These are phyloP conservation scores for Eupelmus urozonus DNA, from an alignment of 2,888 invertebrate species.

Conservation along the genomic window DNA sequence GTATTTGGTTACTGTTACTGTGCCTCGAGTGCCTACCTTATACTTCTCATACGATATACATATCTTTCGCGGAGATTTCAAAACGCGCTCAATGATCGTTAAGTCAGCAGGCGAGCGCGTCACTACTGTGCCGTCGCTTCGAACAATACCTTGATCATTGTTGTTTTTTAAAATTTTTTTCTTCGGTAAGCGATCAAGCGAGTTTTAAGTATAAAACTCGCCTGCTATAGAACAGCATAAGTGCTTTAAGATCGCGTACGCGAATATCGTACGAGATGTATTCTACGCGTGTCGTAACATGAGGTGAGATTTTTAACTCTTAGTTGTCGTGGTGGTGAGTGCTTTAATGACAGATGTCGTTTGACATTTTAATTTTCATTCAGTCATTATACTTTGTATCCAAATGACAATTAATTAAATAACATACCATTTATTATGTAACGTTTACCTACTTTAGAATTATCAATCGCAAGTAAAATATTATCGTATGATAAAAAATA, in stretches of 20 bases:
- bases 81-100: constrained; percentile 4
- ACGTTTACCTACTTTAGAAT: too few species aligned
- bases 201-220: background rate
- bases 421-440: too few species aligned
- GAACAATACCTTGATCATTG: constrained; percentile 20
- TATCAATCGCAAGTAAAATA: too few species aligned
- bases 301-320: constrained; percentile 26
- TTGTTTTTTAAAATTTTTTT: background rate
- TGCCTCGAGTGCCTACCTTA: background rate
- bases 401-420: too few species aligned
- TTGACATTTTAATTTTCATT: constrained; percentile 1
- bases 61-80: constrained; percentile 14
- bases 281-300: constrained; percentile 21
- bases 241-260: background rate
- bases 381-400: background rate
- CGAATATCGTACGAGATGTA: background rate
- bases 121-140: background rate
- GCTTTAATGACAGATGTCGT: too few species aligned
- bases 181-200: background rate
- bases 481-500: too few species aligned
- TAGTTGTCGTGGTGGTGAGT: background rate
- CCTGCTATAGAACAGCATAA: background rate
- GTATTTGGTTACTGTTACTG: constrained; percentile 44
- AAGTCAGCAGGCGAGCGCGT: background rate
- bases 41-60: background rate